Evolutionary conservation across 1,140 invertebrate genomes (phyloP), one percentile per base, ranked within the genome.

Genomic region (honey bee (Apis mellifera)): DNA sequence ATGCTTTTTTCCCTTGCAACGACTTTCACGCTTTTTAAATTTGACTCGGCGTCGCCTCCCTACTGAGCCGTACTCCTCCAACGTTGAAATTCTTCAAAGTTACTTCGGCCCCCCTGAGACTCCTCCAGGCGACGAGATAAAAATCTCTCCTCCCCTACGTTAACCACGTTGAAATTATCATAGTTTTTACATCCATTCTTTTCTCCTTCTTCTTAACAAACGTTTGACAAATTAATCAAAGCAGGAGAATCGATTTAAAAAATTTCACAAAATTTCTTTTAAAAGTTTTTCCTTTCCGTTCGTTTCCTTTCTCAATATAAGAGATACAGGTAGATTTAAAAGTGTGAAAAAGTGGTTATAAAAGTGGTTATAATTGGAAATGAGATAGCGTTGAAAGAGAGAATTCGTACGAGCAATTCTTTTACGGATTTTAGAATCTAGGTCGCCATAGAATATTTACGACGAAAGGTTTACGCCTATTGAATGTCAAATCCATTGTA

Each of bases 401-500:
- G 32, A 50, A 19, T 54, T 52, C 54, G 54, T 15, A 19, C 19
- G 32, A 57, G 69, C 15, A 32, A 69, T 66, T 66, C 32, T 77
- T 64, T 32, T 32, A 13, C 21, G 7, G 64, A 19, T 57, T 52
- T 69, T 54, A 48, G 1, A 68, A 69, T 68, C 7, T 57, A 69
- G 52, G 65, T 59, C 52, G n/a, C 52, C 19, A 23, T 54, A 59
- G 21, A 77, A 19, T 13, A 52, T 78, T 78, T 57, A 59, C 32
- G 64, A 59, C 32, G 15, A n/a, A 50, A 69, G 54, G 52, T 68
- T 55, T 70, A 60, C n/a, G 42, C 26, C 32, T 19, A 54, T 57
- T 15, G 65, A 59, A 68, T 50, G 55, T 69, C 65, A 23, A 55
- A 59, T 60, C n/a, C 65, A 59, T 59, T 55, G 54, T 78, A 21